Evolutionary conservation across 2,113 vertebrate species (phyloP).

Genomic region (Thunnus thynnus): DNA sequence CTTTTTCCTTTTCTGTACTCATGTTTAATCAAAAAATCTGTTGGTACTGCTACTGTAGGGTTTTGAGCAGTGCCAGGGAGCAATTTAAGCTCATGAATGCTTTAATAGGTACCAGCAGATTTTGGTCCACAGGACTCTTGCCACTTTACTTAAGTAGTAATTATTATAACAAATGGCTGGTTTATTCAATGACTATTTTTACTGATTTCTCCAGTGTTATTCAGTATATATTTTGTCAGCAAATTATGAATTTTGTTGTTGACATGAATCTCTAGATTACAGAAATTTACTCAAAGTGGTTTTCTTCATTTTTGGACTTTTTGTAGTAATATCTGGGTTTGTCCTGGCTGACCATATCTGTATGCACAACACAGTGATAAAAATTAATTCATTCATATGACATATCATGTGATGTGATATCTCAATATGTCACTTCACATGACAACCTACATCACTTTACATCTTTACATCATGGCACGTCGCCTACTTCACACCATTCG

Average conservation of each 20-base stretch:
- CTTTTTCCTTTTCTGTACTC: neutral
- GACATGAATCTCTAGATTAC: too few species aligned
- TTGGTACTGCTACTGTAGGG: constrained; percentile 11
- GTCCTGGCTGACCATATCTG: too few species aligned
- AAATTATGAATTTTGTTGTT: too few species aligned
- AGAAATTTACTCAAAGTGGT: too few species aligned
- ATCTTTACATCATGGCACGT: neutral
- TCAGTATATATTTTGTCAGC: too few species aligned
- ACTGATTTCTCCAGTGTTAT: too few species aligned
- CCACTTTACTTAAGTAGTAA: neutral
- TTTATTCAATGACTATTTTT: too few species aligned
- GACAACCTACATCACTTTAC: neutral
- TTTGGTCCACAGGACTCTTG: neutral
- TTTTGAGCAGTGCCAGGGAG: neutral
- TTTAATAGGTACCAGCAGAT: constrained; percentile 1
- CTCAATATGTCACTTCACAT: neutral
- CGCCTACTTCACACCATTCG: neutral
- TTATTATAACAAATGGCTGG: neutral
- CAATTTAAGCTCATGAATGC: constrained; percentile 27
- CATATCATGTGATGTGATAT: neutral
- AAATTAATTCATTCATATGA: neutral
- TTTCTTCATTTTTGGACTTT: neutral
- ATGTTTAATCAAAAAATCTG: constrained; percentile 5
- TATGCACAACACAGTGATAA: too few species aligned
- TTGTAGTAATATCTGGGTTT: neutral